These are phyloP conservation scores for Buathra laborator DNA, from an alignment of 2,888 invertebrate genomes.

Conservation along the genomic window DNA sequence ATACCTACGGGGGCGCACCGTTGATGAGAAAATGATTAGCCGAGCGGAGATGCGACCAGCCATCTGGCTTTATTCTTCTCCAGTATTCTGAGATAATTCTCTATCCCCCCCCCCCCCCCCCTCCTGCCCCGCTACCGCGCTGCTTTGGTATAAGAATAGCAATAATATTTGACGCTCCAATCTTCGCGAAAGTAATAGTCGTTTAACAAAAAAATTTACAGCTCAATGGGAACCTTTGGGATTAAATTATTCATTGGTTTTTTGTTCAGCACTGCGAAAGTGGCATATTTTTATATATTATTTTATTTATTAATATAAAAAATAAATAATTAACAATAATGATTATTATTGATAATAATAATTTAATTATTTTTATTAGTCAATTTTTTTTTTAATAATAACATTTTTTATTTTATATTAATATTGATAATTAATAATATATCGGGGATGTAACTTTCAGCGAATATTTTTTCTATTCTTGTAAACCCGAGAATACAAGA, in stretches of 20 bases:
- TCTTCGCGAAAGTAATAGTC: constrained; percentile 51
- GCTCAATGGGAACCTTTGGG: too few relatives aligned
- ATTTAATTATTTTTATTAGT: too few relatives aligned
- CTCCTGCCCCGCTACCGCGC: not conserved
- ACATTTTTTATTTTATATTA: too few relatives aligned
- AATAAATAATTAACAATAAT: too few relatives aligned
- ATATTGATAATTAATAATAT: too few relatives aligned
- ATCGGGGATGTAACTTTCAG: too few relatives aligned
- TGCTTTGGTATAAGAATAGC: constrained; percentile 32
- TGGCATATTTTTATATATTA: too few relatives aligned
- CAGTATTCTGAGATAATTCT: constrained; percentile 65
- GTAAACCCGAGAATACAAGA: not conserved
- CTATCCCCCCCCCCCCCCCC: constrained; percentile 32
- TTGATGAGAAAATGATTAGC: constrained; percentile 82
- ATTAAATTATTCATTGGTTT: too few relatives aligned
- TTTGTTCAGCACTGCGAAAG: too few relatives aligned
- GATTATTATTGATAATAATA: too few relatives aligned
- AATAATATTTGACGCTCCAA: constrained; percentile 66
- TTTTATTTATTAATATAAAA: too few relatives aligned
- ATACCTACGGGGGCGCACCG: constrained; percentile 66
- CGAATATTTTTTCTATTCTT: not conserved
- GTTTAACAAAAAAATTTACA: constrained; percentile 31
- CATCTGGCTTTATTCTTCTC: constrained; percentile 69
- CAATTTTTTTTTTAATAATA: too few relatives aligned
- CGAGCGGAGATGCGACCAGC: constrained; percentile 68